Percentiles rank a stretch among this genome's conserved stretches.
phyloP scores from a whole-genome alignment of 2,113 vertebrate genomes.

The Aphelocoma coerulescens region DNA sequence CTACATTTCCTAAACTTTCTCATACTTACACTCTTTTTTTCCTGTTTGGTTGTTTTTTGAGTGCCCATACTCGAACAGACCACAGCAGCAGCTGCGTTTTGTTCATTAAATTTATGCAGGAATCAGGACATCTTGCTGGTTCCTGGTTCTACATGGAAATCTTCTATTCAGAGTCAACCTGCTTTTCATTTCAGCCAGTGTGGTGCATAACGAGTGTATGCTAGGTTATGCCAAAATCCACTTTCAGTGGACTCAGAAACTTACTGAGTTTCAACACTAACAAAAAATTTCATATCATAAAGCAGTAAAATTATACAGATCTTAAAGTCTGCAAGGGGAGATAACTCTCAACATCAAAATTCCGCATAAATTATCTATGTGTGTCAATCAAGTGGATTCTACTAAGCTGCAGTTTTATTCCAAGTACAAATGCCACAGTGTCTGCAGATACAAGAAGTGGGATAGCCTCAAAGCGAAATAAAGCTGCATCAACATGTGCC shows the following conservation, averaged over 20 bases:
- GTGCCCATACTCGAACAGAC: background rate
- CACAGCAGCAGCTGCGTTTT: background rate
- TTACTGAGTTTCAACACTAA: background rate
- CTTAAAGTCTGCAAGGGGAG: background rate
- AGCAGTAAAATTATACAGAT: background rate
- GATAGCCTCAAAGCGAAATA: background rate
- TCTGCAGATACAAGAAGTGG: background rate
- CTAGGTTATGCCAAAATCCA: background rate
- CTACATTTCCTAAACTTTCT: background rate
- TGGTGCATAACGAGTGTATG: rapidly evolving
- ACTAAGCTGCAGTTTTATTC: background rate
- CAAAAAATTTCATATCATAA: background rate
- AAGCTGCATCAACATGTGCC: background rate
- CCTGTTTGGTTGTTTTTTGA: background rate
- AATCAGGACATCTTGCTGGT: background rate
- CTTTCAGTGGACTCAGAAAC: background rate
- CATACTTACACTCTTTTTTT: background rate
- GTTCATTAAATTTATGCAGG: background rate
- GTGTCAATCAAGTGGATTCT: background rate
- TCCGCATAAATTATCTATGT: background rate
- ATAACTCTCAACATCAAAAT: background rate
- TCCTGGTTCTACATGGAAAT: background rate
- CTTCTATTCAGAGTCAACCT: background rate
- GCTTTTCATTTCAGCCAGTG: background rate
- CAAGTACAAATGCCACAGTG: background rate